Conservation (phyloP, 2,113 vertebrate genomes). For the Cranoglanis bouderius region DNA sequence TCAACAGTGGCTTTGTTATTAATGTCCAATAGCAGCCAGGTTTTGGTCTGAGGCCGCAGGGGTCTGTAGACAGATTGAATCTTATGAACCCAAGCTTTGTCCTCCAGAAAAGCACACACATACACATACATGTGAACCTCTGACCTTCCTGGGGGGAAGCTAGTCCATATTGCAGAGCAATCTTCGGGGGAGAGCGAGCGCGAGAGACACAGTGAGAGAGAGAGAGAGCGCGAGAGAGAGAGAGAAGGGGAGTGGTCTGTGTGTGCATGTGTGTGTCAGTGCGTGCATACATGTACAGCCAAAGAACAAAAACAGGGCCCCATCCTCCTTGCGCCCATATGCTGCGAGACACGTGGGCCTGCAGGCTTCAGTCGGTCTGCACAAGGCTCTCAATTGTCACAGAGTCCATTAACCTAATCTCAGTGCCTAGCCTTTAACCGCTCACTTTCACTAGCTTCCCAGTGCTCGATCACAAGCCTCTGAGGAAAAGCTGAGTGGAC, state of each 20-base stretch:
- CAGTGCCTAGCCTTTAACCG: constrained; percentile 5
- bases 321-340: constrained; percentile 32
- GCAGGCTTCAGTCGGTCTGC: constrained; percentile 4
- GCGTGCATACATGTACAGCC: constrained; percentile 21
- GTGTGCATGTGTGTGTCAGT: not conserved
- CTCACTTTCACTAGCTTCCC: not conserved
- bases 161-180: constrained; percentile 47
- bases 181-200: not conserved
- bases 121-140: constrained; percentile 60
- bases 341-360: constrained; percentile 34
- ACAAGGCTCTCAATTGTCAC: constrained; percentile 21
- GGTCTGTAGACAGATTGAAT: constrained; percentile 8
- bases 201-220: not conserved
- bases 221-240: not conserved
- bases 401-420: not conserved
- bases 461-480: not conserved
- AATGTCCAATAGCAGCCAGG: constrained; percentile 23
- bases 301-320: constrained; percentile 44
- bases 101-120: constrained; percentile 12
- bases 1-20: constrained; percentile 41
- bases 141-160: constrained; percentile 70
- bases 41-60: not conserved
- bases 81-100: constrained; percentile 48
- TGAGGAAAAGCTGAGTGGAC: not conserved
- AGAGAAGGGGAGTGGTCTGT: constrained; percentile 1